Conservation (phyloP, 2,113 vertebrate species). For the Todiramphus saurophagus region DNA sequence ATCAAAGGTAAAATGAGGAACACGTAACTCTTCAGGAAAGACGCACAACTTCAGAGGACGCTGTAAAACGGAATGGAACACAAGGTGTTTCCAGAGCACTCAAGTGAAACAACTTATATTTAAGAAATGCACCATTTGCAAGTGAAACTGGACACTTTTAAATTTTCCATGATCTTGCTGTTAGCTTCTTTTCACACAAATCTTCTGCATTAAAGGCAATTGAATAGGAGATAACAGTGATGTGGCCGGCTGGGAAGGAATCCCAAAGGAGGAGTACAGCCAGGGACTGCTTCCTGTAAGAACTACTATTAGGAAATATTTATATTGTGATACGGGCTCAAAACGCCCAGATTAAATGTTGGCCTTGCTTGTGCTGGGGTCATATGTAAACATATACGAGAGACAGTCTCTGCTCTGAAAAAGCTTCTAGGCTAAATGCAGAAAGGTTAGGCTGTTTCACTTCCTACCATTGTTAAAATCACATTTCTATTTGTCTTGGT, state of each 20-base stretch:
- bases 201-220: not conserved
- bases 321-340: not conserved
- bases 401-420: not conserved
- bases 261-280: not conserved
- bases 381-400: not conserved
- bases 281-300: rapidly evolving
- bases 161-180: not conserved
- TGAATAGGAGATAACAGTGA: not conserved
- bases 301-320: constrained; percentile 10
- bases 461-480: constrained; percentile 75
- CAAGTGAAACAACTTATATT: rapidly evolving
- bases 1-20: not conserved
- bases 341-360: not conserved
- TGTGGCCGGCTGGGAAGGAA: not conserved
- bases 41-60: not conserved
- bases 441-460: constrained; percentile 66
- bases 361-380: not conserved
- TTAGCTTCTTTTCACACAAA: not conserved
- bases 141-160: not conserved
- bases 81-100: not conserved
- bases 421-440: constrained; percentile 49
- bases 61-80: not conserved
- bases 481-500: constrained; percentile 70
- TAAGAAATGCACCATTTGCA: not conserved
- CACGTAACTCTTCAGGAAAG: not conserved